Base-by-base conservation (phyloP, 2,797 vertebrate species). In the Tragelaphus oryx region DNA sequence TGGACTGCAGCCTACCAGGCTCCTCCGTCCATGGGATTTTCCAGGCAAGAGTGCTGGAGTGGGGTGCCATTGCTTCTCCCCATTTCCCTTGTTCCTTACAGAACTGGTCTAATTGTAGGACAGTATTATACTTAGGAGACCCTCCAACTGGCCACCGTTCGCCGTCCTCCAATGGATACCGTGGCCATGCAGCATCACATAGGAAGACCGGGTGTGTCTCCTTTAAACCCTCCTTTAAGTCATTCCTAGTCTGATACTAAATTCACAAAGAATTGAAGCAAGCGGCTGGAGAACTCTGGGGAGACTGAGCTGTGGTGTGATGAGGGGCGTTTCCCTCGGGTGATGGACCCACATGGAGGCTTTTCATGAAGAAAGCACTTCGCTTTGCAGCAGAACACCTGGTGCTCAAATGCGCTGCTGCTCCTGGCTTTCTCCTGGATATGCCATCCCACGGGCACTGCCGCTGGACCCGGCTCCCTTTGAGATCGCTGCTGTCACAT, bases 381-480 rank as follows among this genome's bases (percentile, higher is more conserved):
- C 28, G 11, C 30, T 50, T 22, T 62, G 20, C 24, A 2, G 2
- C 17, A 11, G 11, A 41, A 37, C 12, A 75, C 22, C n/a, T 20
- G 46, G n/a, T 75, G 60, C 11, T n/a, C 46, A 44, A n/a, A 60
- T 8, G 48, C 16, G 4, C 18, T 12, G 6, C 12, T 79, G 37
- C 5, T 11, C 22, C 16, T 80, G 52, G 20, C 71, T 60, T 80
- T 74, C 26, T 83, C 57, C 13, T 14, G 24, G 33, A 37, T 12
- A 8, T n/a, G 9, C 11, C 54, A 30, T 55, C 46, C 14, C 22
- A 1, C 3, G 44, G 68, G 48, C 59, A 37, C 57, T 17, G 52
- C 18, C 0, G 1, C 12, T 37, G 50, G 60, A 30, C 22, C 28
- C 1, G 12, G 28, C 6, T 50, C 37, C n/a, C 76, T 74, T 14